phyloP scores from a whole-genome alignment of 2,797 vertebrate species.

The Ceyx erithaca region DNA sequence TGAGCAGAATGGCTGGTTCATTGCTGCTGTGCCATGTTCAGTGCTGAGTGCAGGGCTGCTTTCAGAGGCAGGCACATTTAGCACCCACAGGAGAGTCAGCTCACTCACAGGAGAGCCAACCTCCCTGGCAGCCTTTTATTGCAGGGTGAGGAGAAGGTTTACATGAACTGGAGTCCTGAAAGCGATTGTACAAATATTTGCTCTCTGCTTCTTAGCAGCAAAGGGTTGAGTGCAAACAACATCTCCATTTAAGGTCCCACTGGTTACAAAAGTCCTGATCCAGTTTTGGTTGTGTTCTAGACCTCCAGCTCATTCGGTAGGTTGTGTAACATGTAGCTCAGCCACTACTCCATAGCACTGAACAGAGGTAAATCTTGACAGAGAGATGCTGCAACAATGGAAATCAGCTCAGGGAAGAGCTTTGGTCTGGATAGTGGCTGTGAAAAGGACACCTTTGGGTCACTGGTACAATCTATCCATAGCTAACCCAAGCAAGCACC shows the following conservation, averaged over 20 bases:
- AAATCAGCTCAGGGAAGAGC: not conserved
- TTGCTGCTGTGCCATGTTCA: not conserved
- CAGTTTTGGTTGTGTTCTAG: not conserved
- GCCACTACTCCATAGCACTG: not conserved
- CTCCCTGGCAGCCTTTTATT: conserved; percentile 1
- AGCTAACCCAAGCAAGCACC: not conserved
- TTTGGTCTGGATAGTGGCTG: not conserved
- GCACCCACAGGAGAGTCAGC: not conserved
- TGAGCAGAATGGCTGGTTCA: not conserved
- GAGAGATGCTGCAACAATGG: not conserved
- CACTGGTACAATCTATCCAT: not conserved
- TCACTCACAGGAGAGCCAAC: not conserved
- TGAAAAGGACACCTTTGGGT: not conserved
- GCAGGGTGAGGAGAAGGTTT: not conserved
- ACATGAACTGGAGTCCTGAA: not conserved
- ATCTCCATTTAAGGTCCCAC: conserved; percentile 16
- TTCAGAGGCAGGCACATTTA: not conserved
- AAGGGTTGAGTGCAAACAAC: conserved; percentile 29
- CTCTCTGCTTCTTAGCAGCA: conserved; percentile 46
- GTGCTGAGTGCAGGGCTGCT: not conserved
- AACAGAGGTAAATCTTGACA: not conserved
- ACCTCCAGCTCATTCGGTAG: not conserved
- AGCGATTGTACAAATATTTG: conserved; percentile 49
- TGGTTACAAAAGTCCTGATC: not conserved
- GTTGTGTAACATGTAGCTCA: not conserved